Evolutionary conservation across 2,797 vertebrate genomes (phyloP).

Genomic region (Xyrichtys novacula): DNA sequence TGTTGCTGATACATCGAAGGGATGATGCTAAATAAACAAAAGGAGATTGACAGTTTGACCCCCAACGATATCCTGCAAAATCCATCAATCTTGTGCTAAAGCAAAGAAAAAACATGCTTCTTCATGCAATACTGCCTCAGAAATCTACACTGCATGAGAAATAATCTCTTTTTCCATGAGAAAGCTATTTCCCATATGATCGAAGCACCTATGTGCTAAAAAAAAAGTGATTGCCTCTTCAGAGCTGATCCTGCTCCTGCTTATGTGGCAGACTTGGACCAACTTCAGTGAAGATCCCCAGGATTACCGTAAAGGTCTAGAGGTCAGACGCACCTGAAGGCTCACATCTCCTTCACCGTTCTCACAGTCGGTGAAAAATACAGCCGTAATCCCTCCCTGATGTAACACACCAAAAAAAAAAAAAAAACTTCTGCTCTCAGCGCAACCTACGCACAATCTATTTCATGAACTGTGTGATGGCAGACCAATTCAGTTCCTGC

Average conservation of each 20-base stretch:
- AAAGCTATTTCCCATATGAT: constrained; percentile 27
- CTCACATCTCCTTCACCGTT: constrained; percentile 8
- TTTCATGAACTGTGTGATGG: constrained; percentile 60
- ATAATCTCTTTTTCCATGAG: constrained; percentile 1
- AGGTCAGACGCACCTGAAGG: constrained; percentile 19
- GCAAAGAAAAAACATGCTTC: neutral
- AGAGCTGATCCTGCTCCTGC: constrained; percentile 26
- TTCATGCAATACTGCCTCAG: constrained; percentile 14
- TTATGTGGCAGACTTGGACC: constrained; percentile 24
- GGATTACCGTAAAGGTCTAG: constrained; percentile 30
- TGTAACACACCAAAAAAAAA: constrained; percentile 49
- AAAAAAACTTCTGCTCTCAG: constrained; percentile 44
- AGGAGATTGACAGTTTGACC: neutral
- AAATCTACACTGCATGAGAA: neutral
- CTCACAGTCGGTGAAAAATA: neutral
- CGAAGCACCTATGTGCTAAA: neutral
- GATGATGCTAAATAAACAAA: neutral
- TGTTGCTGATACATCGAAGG: too few relatives aligned
- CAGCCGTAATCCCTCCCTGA: constrained; percentile 5
- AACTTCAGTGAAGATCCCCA: constrained; percentile 19
- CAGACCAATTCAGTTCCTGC: constrained; percentile 56
- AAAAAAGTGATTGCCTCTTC: constrained; percentile 38
- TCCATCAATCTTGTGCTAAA: constrained; percentile 1
- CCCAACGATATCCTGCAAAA: neutral
- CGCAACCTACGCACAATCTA: constrained; percentile 57